A percentile compares a stretch with the other conserved stretches of the same genome.
These are phyloP conservation scores for Drosophila triauraria DNA, from an alignment of 1,140 invertebrate genomes.

Conservation along the genomic window DNA sequence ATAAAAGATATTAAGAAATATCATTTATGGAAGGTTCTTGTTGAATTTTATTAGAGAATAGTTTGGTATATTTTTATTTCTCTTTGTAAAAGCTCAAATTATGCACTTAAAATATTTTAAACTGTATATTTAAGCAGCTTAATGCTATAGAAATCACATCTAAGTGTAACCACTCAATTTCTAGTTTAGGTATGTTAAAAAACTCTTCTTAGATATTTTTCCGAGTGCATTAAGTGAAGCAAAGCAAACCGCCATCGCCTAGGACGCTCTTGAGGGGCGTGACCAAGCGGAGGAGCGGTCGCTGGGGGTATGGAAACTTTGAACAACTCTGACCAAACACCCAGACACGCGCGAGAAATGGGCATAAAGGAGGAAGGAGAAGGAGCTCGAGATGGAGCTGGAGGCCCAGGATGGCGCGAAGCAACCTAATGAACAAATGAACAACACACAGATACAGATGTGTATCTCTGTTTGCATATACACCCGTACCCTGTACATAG, in stretches of 20 bases:
- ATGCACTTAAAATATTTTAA: neutral
- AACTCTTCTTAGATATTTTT: neutral
- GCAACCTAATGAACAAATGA: slow-evolving; percentile 76
- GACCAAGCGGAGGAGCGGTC: neutral
- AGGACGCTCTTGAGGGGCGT: slow-evolving; percentile 52
- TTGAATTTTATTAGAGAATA: too few relatives aligned
- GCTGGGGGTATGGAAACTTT: slow-evolving; percentile 30
- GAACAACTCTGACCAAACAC: slow-evolving; percentile 42
- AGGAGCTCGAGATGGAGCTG: neutral
- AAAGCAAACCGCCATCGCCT: slow-evolving; percentile 42
- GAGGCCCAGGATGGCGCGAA: slow-evolving; percentile 37
- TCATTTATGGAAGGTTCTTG: too few relatives aligned
- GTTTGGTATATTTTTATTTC: neutral
- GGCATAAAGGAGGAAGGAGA: slow-evolving; percentile 6
- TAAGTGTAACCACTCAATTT: too few relatives aligned
- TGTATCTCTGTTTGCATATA: slow-evolving; percentile 36
- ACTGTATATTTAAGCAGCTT: too few relatives aligned
- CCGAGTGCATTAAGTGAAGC: slow-evolving; percentile 7
- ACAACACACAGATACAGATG: slow-evolving; percentile 35
- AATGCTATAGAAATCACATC: too few relatives aligned
- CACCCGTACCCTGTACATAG: slow-evolving; percentile 31
- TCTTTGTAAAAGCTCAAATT: neutral
- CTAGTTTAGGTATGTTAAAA: neutral
- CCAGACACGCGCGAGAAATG: slow-evolving; percentile 38
- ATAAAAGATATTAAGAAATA: neutral